phyloP scores from a whole-genome alignment of 2,797 vertebrate genomes.

The Siniperca scherzeri region DNA sequence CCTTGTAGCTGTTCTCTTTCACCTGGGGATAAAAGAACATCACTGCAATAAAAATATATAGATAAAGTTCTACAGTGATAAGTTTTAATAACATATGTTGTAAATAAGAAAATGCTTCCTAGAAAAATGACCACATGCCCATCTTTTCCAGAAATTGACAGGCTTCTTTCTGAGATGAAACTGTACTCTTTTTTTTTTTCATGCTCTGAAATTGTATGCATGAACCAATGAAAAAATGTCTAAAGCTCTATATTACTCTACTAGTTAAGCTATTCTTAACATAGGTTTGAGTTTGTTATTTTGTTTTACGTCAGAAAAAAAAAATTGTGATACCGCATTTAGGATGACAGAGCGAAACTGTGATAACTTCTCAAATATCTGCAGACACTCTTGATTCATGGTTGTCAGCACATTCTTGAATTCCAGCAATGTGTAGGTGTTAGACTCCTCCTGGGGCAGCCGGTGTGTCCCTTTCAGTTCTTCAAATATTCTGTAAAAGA shows the following conservation, averaged over 20 bases:
- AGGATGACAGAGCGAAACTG: slow-evolving; percentile 74
- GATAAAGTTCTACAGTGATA: background rate
- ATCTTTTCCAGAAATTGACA: background rate
- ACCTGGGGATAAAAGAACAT: slow-evolving; percentile 77
- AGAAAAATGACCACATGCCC: background rate
- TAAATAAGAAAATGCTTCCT: background rate
- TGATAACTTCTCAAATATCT: slow-evolving; percentile 78
- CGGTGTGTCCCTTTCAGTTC: slow-evolving; percentile 81
- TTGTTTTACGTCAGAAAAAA: background rate
- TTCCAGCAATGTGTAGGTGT: slow-evolving; percentile 79
- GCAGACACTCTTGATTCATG: slow-evolving; percentile 66
- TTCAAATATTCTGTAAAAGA: slow-evolving; percentile 82
- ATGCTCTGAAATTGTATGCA: background rate
- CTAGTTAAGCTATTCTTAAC: background rate
- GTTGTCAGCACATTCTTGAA: slow-evolving; percentile 75
- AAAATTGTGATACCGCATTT: slow-evolving; percentile 74
- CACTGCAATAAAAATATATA: background rate
- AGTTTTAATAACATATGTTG: background rate
- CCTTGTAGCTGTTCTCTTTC: slow-evolving; percentile 80
- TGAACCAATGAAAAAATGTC: background rate
- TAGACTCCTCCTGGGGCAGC: slow-evolving; percentile 80
- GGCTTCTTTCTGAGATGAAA: background rate
- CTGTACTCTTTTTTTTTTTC: background rate
- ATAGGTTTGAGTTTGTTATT: background rate
- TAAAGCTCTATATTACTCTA: background rate